Evolutionary conservation across 2,888 invertebrate species (phyloP).

Genomic region (Eristalinus sepulchralis): DNA sequence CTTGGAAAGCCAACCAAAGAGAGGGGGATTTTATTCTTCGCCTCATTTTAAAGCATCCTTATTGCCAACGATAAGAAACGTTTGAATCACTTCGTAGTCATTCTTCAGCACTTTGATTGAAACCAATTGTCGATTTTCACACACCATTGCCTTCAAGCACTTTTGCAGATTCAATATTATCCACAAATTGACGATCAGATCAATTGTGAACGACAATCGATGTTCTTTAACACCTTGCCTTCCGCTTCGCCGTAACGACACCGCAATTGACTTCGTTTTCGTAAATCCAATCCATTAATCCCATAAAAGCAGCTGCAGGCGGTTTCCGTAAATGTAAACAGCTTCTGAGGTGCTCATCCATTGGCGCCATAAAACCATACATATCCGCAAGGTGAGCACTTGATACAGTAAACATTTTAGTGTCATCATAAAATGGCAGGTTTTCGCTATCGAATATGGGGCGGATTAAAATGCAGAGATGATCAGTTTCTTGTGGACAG

Average conservation of each 20-base stretch:
- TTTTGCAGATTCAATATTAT: neutral
- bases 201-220: neutral
- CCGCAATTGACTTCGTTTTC: conserved; percentile 9
- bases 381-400: neutral
- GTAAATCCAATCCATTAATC: conserved; percentile 21
- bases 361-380: neutral
- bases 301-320: neutral
- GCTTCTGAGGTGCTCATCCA: neutral
- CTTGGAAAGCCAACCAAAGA: too few species aligned
- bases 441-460: neutral
- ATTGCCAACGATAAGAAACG: neutral
- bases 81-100: neutral
- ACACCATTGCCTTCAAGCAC: neutral
- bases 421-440: neutral
- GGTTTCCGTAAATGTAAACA: neutral
- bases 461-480: neutral
- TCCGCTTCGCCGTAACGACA: neutral
- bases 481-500: neutral
- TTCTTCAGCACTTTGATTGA: neutral
- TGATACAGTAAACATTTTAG: neutral
- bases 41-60: neutral
- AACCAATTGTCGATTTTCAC: neutral
- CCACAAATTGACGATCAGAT: neutral
- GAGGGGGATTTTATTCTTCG: too few species aligned
- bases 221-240: neutral